Evolutionary conservation across 1,140 invertebrate species (phyloP).

Genomic region (Nomia melanderi): DNA sequence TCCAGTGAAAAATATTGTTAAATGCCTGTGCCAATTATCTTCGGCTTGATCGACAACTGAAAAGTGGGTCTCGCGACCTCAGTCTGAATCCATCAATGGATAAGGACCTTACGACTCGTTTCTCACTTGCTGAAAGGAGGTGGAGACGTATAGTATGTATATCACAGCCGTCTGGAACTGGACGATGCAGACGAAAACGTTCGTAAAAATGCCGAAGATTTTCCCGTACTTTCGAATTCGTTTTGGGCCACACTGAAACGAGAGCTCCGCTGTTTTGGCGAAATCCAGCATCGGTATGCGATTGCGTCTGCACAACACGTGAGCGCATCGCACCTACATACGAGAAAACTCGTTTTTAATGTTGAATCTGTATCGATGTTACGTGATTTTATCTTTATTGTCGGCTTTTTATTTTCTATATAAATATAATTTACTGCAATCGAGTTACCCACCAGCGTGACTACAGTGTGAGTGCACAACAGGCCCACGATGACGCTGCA

Average conservation of each 20-base stretch:
- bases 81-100: background rate
- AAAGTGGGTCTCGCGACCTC: background rate
- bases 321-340: constrained; percentile 77
- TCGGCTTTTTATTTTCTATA: too few species aligned
- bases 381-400: too few species aligned
- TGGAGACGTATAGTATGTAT: constrained; percentile 68
- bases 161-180: constrained; percentile 65
- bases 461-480: constrained; percentile 80
- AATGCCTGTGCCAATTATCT: too few species aligned
- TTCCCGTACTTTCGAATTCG: constrained; percentile 73
- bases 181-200: constrained; percentile 66
- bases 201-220: constrained; percentile 70
- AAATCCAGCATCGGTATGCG: constrained; percentile 79
- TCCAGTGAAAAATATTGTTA: too few species aligned
- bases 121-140: constrained; percentile 71
- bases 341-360: constrained; percentile 46
- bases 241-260: constrained; percentile 80
- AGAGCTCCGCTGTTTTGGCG: constrained; percentile 80
- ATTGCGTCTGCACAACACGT: constrained; percentile 74
- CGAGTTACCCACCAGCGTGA: constrained; percentile 47
- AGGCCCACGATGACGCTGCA: constrained; percentile 77
- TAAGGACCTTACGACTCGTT: constrained; percentile 1
- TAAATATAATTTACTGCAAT: too few species aligned
- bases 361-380: background rate
- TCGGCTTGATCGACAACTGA: background rate